Percentiles rank a stretch among this genome's conserved stretches.
These are phyloP conservation scores for Pseudoatta argentina DNA, from an alignment of 1,140 invertebrate species.

Conservation along the genomic window DNA sequence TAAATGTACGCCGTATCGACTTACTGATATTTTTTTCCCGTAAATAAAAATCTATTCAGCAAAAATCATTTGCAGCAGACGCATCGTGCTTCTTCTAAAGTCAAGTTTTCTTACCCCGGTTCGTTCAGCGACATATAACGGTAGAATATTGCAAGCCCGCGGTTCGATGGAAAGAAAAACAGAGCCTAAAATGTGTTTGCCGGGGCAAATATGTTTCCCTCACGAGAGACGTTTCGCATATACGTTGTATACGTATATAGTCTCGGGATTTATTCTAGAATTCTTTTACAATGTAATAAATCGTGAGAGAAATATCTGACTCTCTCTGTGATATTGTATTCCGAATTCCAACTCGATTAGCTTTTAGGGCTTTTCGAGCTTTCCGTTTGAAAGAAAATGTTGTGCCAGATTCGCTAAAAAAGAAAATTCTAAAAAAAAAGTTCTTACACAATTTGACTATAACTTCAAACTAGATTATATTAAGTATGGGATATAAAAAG, in stretches of 20 bases:
- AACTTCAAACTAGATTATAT: background rate
- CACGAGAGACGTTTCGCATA: constrained; percentile 51
- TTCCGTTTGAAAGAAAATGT: background rate
- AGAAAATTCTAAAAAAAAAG: background rate
- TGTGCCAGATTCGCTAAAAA: background rate
- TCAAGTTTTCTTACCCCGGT: constrained; percentile 49
- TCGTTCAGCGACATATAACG: constrained; percentile 51
- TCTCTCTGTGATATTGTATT: constrained; percentile 5
- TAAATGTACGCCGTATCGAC: constrained; percentile 15
- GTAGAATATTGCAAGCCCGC: constrained; percentile 53
- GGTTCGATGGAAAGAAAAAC: constrained; percentile 72
- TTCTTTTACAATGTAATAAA: constrained; percentile 60
- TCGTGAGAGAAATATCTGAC: constrained; percentile 20
- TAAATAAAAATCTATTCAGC: constrained; percentile 37
- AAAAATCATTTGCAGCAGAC: constrained; percentile 11
- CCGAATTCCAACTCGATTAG: constrained; percentile 15
- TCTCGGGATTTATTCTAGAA: constrained; percentile 46
- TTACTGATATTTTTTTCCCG: constrained; percentile 21
- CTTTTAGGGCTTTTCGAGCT: constrained; percentile 1
- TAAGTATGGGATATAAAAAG: background rate
- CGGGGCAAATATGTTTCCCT: constrained; percentile 58
- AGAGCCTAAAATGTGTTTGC: constrained; percentile 62
- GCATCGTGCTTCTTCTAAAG: constrained; percentile 23
- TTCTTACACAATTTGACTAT: background rate
- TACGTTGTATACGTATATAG: background rate